Base-by-base conservation (phyloP, 2,113 vertebrate genomes). In the Hipposideros armiger region DNA sequence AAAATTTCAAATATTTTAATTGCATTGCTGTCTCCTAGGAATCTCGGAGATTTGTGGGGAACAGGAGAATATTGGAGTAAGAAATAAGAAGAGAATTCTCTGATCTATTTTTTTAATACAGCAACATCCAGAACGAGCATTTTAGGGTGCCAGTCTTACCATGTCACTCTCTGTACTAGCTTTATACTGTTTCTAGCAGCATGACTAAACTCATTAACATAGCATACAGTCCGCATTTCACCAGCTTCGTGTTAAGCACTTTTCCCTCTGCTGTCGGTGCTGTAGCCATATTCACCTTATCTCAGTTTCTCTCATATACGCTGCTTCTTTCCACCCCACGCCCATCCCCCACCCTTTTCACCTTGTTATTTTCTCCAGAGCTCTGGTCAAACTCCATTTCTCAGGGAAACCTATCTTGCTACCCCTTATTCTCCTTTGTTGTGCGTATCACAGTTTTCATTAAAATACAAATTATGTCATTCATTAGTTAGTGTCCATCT, bases 251-350 rank as follows among this genome's bases (percentile, higher is more conserved):
- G 60, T 22, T 50, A 11, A 2, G 19, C 58, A 2, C 40, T 24
- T 24, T 45, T 30, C 3, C 32, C 40, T 26, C 17, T 11, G 32
- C 70, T 20, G 19, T 40, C 70, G 32, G 17, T 5, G 24, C n/a
- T 8, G 42, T 7, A n/a, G 87, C 19, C 26, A 15, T 7, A 9
- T 16, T 56, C 26, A 30, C 32, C 26, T 11, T 3, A 26, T 62
- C 7, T 42, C 69, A 8, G 7, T 67, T 28, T 42, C 28, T 20
- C 0, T 50, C 52, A 7, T 2, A 42, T 11, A 0, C 36, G 4
- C 7, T 17, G 30, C 36, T n/a, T 32, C 47, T 32, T 50, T 22
- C 42, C 2, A 19, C 20, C 60, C 19, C 64, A 4, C 0, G 11
- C n/a, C 32, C 40, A 0, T 24, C 40, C 26, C 40, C 50, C 22